Evolutionary conservation across 2,113 vertebrate genomes (phyloP).

Genomic region (Solea senegalensis): DNA sequence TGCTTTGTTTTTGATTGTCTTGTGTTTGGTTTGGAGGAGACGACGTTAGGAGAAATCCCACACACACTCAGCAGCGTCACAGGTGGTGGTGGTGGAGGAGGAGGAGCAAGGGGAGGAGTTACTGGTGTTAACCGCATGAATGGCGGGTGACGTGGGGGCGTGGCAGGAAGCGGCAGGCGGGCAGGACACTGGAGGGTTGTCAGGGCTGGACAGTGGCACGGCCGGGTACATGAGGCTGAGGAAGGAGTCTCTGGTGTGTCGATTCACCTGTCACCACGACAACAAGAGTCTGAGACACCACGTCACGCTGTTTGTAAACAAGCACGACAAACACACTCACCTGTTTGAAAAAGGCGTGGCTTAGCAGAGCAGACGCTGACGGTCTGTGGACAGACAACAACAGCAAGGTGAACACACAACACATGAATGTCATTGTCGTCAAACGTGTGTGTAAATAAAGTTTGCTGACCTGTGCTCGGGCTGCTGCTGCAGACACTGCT

Average conservation of each 20-base stretch:
- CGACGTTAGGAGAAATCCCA: slow-evolving; percentile 81
- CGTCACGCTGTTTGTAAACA: not conserved
- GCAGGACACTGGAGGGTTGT: slow-evolving; percentile 67
- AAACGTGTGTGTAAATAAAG: too few species aligned
- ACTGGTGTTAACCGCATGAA: slow-evolving; percentile 18
- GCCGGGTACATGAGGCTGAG: slow-evolving; percentile 91
- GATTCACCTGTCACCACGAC: slow-evolving; percentile 85
- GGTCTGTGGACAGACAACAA: slow-evolving; percentile 80
- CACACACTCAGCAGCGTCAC: slow-evolving; percentile 54
- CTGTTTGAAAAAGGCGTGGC: slow-evolving; percentile 95
- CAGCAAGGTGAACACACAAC: too few species aligned
- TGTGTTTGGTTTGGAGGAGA: slow-evolving; percentile 42
- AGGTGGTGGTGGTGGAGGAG: slow-evolving; percentile 22
- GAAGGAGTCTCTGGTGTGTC: slow-evolving; percentile 87
- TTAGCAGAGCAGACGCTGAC: slow-evolving; percentile 89
- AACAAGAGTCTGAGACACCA: not conserved
- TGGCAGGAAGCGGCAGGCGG: slow-evolving; percentile 64
- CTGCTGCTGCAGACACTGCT: slow-evolving; percentile 94
- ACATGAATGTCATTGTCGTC: too few species aligned
- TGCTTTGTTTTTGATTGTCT: slow-evolving; percentile 70
- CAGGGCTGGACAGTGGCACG: slow-evolving; percentile 80
- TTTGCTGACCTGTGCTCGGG: slow-evolving; percentile 83
- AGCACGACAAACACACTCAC: slow-evolving; percentile 69
- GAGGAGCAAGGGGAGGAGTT: slow-evolving; percentile 63
- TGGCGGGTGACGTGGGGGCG: slow-evolving; percentile 11